Percentiles rank a stretch among this genome's conserved stretches.
Evolutionary conservation across 2,797 vertebrate species (phyloP).

Genomic region (Spondyliosoma cantharus): DNA sequence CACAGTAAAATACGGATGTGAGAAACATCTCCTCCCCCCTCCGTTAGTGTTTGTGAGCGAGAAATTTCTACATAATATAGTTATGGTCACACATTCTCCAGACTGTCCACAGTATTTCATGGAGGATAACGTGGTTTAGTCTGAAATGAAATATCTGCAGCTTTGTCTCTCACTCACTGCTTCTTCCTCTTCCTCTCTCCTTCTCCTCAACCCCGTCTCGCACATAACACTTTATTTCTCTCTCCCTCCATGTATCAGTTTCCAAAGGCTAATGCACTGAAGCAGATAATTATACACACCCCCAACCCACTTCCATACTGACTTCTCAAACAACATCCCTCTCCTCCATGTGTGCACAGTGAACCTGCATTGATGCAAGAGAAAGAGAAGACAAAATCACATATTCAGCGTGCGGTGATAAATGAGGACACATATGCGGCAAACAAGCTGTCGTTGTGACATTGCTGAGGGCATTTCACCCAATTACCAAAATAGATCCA

Average conservation of each 20-base stretch:
- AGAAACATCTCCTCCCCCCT: slow-evolving; percentile 6
- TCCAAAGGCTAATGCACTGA: slow-evolving; percentile 75
- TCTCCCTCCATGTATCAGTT: slow-evolving; percentile 53
- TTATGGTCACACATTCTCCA: slow-evolving; percentile 43
- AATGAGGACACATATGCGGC: slow-evolving; percentile 71
- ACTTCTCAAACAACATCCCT: slow-evolving; percentile 51
- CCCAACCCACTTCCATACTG: slow-evolving; percentile 47
- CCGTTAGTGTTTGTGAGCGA: background rate
- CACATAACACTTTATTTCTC: slow-evolving; percentile 55
- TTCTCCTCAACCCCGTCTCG: slow-evolving; percentile 33
- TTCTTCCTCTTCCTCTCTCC: slow-evolving; percentile 17
- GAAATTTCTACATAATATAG: slow-evolving; percentile 23
- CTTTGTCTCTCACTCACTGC: slow-evolving; percentile 18
- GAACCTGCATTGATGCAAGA: slow-evolving; percentile 64
- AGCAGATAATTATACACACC: slow-evolving; percentile 75
- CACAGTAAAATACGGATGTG: slow-evolving; percentile 3
- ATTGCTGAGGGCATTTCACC: slow-evolving; percentile 77
- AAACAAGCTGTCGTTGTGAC: slow-evolving; percentile 75
- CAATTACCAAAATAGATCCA: slow-evolving; percentile 74
- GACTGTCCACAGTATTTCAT: slow-evolving; percentile 54
- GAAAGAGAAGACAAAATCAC: slow-evolving; percentile 55
- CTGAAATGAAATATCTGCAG: slow-evolving; percentile 63
- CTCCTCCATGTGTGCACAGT: slow-evolving; percentile 46
- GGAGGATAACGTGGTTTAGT: slow-evolving; percentile 59
- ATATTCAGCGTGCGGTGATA: slow-evolving; percentile 58